Evolutionary conservation across 2,888 invertebrate genomes (phyloP).

Genomic region (Idaea dimidiata): DNA sequence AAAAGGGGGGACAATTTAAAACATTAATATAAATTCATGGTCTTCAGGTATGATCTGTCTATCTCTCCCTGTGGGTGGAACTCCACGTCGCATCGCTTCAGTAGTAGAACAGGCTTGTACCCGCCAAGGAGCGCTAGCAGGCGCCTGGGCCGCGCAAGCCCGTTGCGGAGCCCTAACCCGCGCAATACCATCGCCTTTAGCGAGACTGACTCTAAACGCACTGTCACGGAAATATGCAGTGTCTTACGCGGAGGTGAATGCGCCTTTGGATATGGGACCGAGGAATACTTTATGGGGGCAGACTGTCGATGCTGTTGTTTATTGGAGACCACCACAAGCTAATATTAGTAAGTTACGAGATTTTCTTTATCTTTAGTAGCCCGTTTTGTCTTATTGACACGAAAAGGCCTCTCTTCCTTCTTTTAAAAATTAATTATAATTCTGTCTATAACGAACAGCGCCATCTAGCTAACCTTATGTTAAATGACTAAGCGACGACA

Average conservation of each 20-base stretch:
- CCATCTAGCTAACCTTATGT: neutral
- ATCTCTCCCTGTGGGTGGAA: slow-evolving; percentile 79
- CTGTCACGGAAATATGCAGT: slow-evolving; percentile 85
- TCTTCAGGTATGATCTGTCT: slow-evolving; percentile 84
- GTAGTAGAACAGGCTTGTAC: slow-evolving; percentile 56
- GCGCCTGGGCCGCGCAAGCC: slow-evolving; percentile 74
- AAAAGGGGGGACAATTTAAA: no score
- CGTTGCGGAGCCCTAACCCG: slow-evolving; percentile 81
- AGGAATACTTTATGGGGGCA: slow-evolving; percentile 84
- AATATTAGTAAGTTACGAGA: slow-evolving; percentile 83
- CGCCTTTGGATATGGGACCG: slow-evolving; percentile 54
- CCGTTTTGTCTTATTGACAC: neutral
- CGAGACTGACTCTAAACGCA: slow-evolving; percentile 79
- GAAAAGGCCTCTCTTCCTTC: no score
- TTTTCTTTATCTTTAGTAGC: neutral
- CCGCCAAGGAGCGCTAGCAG: slow-evolving; percentile 75
- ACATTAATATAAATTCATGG: no score
- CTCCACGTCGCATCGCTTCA: slow-evolving; percentile 60
- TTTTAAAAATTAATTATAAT: no score
- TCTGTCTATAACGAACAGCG: neutral
- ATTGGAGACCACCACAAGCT: slow-evolving; percentile 88
- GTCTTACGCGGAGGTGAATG: slow-evolving; percentile 82
- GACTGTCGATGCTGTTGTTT: slow-evolving; percentile 82
- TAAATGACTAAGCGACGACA: no score
- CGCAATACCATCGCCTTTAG: slow-evolving; percentile 80